Evolutionary conservation across 2,888 invertebrate species (phyloP).

Genomic region (Volucella bombylans): DNA sequence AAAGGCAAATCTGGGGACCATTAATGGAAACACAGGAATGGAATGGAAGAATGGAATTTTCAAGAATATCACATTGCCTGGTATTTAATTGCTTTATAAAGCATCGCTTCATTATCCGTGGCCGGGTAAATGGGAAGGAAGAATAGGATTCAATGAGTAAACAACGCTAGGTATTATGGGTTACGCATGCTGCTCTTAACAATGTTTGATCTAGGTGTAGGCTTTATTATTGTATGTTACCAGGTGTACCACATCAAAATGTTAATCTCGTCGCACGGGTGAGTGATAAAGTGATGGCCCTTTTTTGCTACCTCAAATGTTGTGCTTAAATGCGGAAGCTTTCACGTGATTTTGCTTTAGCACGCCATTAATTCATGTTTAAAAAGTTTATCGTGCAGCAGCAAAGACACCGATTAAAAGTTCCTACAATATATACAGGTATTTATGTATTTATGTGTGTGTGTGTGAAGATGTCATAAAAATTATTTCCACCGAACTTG

Average conservation of each 20-base stretch:
- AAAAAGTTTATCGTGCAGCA: slow-evolving; percentile 21
- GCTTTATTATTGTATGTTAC: slow-evolving; percentile 25
- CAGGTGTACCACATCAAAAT: slow-evolving; percentile 44
- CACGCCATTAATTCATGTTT: slow-evolving; percentile 43
- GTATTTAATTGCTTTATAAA: slow-evolving; percentile 66
- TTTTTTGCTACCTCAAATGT: slow-evolving; percentile 29
- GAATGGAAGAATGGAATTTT: slow-evolving; percentile 42
- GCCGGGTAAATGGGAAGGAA: slow-evolving; percentile 42
- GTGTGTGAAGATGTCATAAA: no score
- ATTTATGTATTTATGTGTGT: no score
- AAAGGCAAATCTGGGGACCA: slow-evolving; percentile 28
- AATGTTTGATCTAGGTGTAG: slow-evolving; percentile 36
- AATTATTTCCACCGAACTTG: no score
- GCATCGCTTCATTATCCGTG: slow-evolving; percentile 57
- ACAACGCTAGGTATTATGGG: slow-evolving; percentile 24
- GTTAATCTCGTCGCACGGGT: slow-evolving; percentile 12
- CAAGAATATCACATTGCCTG: slow-evolving; percentile 50
- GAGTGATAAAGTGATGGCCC: slow-evolving; percentile 7
- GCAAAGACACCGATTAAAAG: no score
- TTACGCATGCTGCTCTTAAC: slow-evolving; percentile 2
- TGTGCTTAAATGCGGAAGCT: slow-evolving; percentile 33
- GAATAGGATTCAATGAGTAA: slow-evolving; percentile 41
- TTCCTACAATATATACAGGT: no score
- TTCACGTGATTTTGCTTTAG: slow-evolving; percentile 49
- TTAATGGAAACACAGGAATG: slow-evolving; percentile 55